These are phyloP conservation scores for Tetranychus truncatus DNA, from an alignment of 2,888 invertebrate species.

Conservation along the genomic window DNA sequence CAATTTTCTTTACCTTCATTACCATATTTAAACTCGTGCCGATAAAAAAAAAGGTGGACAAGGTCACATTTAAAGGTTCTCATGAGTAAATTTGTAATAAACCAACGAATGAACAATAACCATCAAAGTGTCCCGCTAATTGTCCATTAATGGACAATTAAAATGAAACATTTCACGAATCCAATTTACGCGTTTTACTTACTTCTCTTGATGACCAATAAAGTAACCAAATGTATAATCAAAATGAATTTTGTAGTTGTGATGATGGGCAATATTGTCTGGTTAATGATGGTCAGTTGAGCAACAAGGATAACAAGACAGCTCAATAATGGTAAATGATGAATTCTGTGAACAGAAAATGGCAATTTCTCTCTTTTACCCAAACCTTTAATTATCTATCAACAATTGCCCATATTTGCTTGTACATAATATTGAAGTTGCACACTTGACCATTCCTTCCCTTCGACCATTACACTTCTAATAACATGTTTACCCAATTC, in stretches of 20 bases:
- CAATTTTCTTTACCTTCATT: not conserved
- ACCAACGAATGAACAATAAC: not conserved
- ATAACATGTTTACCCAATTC: too few relatives aligned
- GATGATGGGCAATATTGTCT: not conserved
- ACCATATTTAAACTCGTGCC: not conserved
- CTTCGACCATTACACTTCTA: not conserved
- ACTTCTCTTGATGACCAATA: not conserved
- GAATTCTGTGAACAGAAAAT: not conserved
- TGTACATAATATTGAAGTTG: not conserved
- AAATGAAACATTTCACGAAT: not conserved
- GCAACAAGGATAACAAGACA: too few relatives aligned
- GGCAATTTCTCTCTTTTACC: not conserved
- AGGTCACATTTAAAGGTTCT: too few relatives aligned
- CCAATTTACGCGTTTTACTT: too few relatives aligned
- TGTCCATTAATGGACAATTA: not conserved
- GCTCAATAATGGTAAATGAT: not conserved
- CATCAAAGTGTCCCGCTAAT: too few relatives aligned
- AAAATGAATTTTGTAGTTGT: too few relatives aligned
- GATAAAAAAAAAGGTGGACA: too few relatives aligned
- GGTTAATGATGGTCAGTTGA: not conserved
- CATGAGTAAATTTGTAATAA: not conserved
- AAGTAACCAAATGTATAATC: not conserved
- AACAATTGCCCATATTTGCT: not conserved
- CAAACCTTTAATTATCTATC: not conserved
- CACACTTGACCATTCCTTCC: not conserved